Evolutionary conservation across 35 echinoderm and acorn worm species (phyloP).

Genomic region (Strongylocentrotus purpuratus): DNA sequence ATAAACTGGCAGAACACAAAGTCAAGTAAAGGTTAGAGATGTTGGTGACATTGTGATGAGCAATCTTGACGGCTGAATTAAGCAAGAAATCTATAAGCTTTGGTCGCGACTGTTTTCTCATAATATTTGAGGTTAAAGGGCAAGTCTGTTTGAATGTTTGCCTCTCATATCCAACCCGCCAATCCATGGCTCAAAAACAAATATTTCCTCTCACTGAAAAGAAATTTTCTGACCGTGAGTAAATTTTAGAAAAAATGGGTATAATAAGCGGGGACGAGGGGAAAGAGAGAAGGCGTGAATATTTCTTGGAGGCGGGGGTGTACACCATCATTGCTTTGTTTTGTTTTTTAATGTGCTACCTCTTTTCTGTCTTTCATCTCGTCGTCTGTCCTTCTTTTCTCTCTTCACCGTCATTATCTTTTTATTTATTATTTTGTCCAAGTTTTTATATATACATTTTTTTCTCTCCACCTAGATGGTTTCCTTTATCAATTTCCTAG

Average conservation of each 20-base stretch:
- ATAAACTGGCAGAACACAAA: not conserved
- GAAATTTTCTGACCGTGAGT: slow-evolving; percentile 19
- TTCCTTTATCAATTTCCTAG: not conserved
- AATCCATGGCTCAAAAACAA: slow-evolving; percentile 6
- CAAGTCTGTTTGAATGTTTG: slow-evolving; percentile 14
- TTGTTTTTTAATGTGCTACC: not conserved
- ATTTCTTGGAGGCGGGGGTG: not conserved
- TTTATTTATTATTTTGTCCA: not conserved
- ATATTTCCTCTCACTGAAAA: slow-evolving; percentile 26
- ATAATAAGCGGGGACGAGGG: not conserved
- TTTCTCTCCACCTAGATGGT: not conserved
- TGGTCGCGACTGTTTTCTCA: not conserved
- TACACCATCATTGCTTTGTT: not conserved
- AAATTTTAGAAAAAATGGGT: not conserved
- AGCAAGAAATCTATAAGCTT: not conserved
- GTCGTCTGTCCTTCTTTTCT: not conserved
- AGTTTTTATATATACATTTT: not conserved
- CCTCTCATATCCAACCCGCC: slow-evolving; percentile 25
- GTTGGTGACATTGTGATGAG: not conserved
- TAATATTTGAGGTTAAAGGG: slow-evolving; percentile 33
- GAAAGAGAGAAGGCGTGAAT: not conserved
- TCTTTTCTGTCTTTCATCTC: not conserved
- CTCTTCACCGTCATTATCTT: not conserved
- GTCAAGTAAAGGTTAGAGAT: not conserved
- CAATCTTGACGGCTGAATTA: not conserved